Base-by-base conservation (phyloP, 2,797 vertebrate species). In the Sternotherus odoratus region DNA sequence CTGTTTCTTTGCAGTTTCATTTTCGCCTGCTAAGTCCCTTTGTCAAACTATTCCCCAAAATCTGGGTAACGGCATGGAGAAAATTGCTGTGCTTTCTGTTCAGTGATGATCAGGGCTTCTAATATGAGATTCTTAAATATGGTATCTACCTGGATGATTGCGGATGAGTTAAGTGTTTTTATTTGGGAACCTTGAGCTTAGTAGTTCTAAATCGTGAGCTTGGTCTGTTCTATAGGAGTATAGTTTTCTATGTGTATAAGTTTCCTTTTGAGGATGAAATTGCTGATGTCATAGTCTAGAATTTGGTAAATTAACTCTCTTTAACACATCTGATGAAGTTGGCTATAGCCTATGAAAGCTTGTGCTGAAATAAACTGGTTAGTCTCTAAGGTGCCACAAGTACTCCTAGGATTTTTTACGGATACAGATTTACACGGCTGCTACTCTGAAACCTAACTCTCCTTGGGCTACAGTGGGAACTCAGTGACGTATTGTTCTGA, bases 291-390 rank as follows among this genome's bases (percentile, higher is more conserved):
- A 49, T 83, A 85, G 84, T 51, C 72, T 78, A 82, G n/a, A 93
- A 77, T 75, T 92, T 39, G 85, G 39, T 77, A 87, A 87, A 94
- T 95, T 77, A 78, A 77, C 91, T 94, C 88, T 82, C 78, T 60
- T 82, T 90, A 43, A 43, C 43, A 5, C 43, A 43, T 43, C 43
- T 43, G 43, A 43, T 43, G 43, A 43, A 43, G 43, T 43, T 5
- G 43, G 43, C 43, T 5, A 43, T 43, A 43, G 43, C 43, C 43
- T 43, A 5, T 43, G 43, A 43, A 43, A 43, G 43, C 43, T 43
- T 43, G 8, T 43, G 43, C 43, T 43, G 43, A 43, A 43, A 43
- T 43, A 43, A 43, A 43, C 43, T 43, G 43, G 43, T 43, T 43
- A 43, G 43, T 43, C 43, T 43, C 43, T 43, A 43, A 43, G 43